Evolutionary conservation across 2,888 invertebrate species (phyloP), one percentile per base, ranked within the genome.

Genomic region (Drosophila melanosoma): DNA sequence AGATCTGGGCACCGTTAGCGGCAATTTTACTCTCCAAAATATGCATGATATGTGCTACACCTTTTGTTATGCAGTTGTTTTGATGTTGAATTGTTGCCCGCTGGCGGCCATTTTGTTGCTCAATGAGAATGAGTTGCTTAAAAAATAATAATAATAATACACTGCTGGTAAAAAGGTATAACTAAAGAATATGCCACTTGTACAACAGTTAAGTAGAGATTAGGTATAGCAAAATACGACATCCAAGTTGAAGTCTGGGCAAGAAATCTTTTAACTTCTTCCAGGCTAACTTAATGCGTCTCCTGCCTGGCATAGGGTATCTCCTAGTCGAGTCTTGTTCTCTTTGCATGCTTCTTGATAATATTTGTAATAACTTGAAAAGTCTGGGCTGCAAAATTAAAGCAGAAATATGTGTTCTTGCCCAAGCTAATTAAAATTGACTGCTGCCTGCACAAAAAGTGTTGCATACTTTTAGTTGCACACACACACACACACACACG

Each of bases 31-130:
- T 81, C 74, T 59, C 76, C 45, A 87, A 87, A 87, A 87, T 88
- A 87, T 88, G 86, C 81, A 87, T 90, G 86, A 86, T 88, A 90
- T 88, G 75, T 83, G 83, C 78, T 79, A 75, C 85, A 88, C 89
- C 87, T 87, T 83, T 87, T 87, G 89, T 85, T 90, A 86, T 90
- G 87, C 89, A 87, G 86, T 87, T 87, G 87, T 87, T 87, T 90
- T 90, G 87, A 87, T 90, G 87, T 87, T 80, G 83, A 86, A 81
- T 77, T 80, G 76, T 74, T 76, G 68, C 69, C 76, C 71, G 53
- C 57, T 64, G 75, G 64, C 61, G 56, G 70, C 38, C 74, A 76
- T 73, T 80, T 73, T 42, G 66, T 49, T 69, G 68, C 58, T 49
- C 56, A 60, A 26, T 40, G 59, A 57, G 33, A 63, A 68, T 60